These are phyloP conservation scores for Panurus biarmicus DNA, from an alignment of 2,113 vertebrate species.

Conservation along the genomic window DNA sequence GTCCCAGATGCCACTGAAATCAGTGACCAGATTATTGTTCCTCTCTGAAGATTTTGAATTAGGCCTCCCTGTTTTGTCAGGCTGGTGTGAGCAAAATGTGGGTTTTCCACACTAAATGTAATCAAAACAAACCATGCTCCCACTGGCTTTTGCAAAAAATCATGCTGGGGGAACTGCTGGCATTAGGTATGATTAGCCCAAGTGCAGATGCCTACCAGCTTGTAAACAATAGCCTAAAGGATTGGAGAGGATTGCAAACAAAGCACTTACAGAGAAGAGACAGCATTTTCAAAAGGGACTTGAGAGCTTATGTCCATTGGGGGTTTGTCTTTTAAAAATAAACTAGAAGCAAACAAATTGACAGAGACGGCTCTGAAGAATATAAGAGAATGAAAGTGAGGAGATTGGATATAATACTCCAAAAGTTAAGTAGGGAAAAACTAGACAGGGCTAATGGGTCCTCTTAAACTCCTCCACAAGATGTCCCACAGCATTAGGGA, in stretches of 20 bases:
- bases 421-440: neutral
- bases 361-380: neutral
- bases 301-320: conserved; percentile 42
- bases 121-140: conserved; percentile 49
- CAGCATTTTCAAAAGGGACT: conserved; percentile 44
- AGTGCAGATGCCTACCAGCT: conserved; percentile 43
- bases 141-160: conserved; percentile 36
- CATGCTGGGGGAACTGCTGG: conserved; percentile 55
- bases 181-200: conserved; percentile 38
- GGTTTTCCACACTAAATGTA: neutral
- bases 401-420: neutral
- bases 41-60: neutral
- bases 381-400: neutral
- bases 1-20: neutral
- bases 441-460: neutral
- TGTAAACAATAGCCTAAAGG: conserved; percentile 60
- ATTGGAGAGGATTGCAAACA: conserved; percentile 56
- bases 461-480: neutral
- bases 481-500: neutral
- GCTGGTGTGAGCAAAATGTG: neutral
- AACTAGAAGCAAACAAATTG: conserved; percentile 54
- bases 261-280: conserved; percentile 47
- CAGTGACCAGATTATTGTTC: neutral
- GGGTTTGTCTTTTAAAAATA: conserved; percentile 58
- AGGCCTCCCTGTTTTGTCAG: neutral